A percentile compares a stretch with the other conserved stretches of the same genome.
phyloP scores from a whole-genome alignment of 2,113 vertebrate genomes.

The Hyaena hyaena region DNA sequence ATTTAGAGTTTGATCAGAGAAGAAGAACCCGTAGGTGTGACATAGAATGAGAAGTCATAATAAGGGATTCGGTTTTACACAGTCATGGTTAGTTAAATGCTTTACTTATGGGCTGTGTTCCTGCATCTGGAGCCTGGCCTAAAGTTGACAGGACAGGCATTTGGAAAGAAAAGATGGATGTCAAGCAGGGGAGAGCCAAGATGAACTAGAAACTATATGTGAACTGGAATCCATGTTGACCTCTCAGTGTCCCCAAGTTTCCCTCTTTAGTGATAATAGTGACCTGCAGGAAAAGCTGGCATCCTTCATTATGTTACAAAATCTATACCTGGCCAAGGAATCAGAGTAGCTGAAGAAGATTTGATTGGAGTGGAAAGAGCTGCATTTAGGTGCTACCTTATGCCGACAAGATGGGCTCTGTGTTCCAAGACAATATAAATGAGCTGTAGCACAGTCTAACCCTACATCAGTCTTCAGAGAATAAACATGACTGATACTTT shows the following conservation, averaged over 20 bases:
- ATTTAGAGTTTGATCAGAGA: background rate
- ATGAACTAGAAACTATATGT: background rate
- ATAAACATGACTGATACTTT: background rate
- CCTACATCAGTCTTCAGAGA: background rate
- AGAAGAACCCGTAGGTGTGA: background rate
- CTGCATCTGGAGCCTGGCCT: background rate
- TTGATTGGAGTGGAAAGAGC: background rate
- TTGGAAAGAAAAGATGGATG: background rate
- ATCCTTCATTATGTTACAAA: background rate
- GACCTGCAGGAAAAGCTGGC: background rate
- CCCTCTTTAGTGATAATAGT: background rate
- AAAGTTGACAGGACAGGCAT: background rate
- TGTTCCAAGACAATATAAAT: background rate
- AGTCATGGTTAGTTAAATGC: background rate
- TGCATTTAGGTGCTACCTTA: background rate
- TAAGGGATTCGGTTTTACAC: background rate
- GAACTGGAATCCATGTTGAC: background rate
- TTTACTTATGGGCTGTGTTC: background rate
- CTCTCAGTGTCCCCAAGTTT: background rate
- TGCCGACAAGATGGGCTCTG: background rate
- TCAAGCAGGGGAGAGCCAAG: background rate
- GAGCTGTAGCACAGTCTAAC: background rate
- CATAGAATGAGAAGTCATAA: background rate
- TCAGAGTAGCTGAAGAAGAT: background rate
- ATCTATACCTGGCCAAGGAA: background rate